Percentiles rank a stretch among this genome's conserved stretches.
These are phyloP conservation scores for Aphrocallistes beatrix DNA, from an alignment of 37 sponge, comb jelly and placozoan species.

Conservation along the genomic window DNA sequence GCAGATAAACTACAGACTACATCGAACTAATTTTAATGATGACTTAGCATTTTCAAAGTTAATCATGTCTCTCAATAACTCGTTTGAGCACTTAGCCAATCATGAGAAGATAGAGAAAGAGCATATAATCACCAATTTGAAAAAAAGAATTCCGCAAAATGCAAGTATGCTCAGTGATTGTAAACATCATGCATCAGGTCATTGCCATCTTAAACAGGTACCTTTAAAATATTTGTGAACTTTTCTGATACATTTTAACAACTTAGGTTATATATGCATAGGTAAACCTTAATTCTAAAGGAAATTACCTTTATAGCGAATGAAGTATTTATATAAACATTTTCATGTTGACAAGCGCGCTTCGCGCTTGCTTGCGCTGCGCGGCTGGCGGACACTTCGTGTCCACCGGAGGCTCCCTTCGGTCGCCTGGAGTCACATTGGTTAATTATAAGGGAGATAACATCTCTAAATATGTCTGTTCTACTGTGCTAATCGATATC, in stretches of 20 bases:
- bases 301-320: too few relatives aligned
- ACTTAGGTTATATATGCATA: not conserved
- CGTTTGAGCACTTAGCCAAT: not conserved
- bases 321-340: too few relatives aligned
- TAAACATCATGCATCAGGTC: not conserved
- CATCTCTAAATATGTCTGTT: too few relatives aligned
- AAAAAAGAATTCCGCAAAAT: not conserved
- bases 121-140: not conserved
- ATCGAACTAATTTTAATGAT: not conserved
- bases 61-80: not conserved
- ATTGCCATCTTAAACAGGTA: not conserved
- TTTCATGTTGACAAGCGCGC: too few relatives aligned
- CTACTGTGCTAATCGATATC: too few relatives aligned
- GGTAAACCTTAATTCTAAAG: too few relatives aligned
- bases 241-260: not conserved
- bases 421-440: too few relatives aligned
- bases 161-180: not conserved
- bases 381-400: too few relatives aligned
- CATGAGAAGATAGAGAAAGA: not conserved
- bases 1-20: not conserved
- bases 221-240: not conserved
- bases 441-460: too few relatives aligned
- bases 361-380: too few relatives aligned
- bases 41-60: not conserved
- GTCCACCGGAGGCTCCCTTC: too few relatives aligned